phyloP scores from a whole-genome alignment of 2,797 vertebrate genomes.

The Poeciliopsis gracilis region DNA sequence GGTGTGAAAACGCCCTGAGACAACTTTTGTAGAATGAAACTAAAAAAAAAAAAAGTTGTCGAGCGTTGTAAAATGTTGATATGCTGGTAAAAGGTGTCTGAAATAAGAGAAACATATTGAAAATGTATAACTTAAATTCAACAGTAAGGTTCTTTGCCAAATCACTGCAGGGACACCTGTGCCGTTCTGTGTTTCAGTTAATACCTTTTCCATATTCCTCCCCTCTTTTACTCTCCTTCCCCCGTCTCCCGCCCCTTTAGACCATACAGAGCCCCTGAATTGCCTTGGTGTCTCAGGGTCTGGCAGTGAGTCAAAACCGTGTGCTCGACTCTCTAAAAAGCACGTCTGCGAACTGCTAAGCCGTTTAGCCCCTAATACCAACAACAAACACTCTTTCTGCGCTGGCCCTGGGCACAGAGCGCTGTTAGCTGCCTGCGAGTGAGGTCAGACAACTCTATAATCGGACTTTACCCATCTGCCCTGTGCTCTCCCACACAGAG shows the following conservation, averaged over 20 bases:
- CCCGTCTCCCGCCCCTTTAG: conserved; percentile 9
- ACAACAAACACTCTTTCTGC: conserved; percentile 80
- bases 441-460: conserved; percentile 80
- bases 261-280: conserved; percentile 44
- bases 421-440: conserved; percentile 67
- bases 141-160: conserved; percentile 10
- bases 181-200: conserved; percentile 23
- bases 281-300: conserved; percentile 46
- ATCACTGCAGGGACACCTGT: conserved; percentile 34
- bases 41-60: neutral
- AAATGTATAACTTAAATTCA: neutral
- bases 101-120: neutral
- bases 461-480: conserved; percentile 78
- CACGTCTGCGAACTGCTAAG: conserved; percentile 78
- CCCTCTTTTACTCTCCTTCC: conserved; percentile 9
- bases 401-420: conserved; percentile 63
- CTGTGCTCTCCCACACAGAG: conserved; percentile 72
- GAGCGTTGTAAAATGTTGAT: conserved; percentile 5
- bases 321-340: conserved; percentile 67
- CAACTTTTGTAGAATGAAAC: neutral
- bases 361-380: conserved; percentile 81
- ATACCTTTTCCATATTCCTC: conserved; percentile 12
- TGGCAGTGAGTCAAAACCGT: conserved; percentile 73
- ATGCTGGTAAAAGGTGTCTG: neutral
- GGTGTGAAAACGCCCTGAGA: neutral